Percentiles rank a stretch among this genome's conserved stretches.
Conservation (phyloP, 2,113 vertebrate species). For the Urocitellus parryii region DNA sequence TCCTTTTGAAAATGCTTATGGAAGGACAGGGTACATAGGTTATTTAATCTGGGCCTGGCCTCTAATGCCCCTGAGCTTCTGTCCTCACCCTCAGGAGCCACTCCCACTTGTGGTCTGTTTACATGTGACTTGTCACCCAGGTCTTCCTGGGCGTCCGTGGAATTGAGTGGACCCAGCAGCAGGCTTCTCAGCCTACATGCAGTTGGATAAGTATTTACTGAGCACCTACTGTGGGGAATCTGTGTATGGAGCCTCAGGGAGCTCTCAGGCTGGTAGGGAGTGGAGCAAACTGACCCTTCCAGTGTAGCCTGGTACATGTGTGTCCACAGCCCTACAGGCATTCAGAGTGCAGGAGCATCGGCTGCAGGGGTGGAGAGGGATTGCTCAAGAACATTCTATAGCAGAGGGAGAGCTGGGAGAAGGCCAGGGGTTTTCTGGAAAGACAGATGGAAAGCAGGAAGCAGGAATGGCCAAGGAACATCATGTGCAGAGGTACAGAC, state of each 20-base stretch:
- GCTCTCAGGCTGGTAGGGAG: not conserved
- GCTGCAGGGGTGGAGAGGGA: not conserved
- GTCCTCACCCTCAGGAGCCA: not conserved
- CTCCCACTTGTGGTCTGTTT: not conserved
- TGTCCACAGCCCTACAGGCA: rapidly evolving
- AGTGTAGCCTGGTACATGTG: no score
- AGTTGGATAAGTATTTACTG: not conserved
- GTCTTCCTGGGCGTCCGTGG: not conserved
- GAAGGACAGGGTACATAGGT: not conserved
- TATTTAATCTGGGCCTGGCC: not conserved
- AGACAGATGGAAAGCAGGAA: not conserved
- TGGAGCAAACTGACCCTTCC: rapidly evolving
- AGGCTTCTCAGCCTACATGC: not conserved
- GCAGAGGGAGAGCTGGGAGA: not conserved
- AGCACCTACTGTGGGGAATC: not conserved
- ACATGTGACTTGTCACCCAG: not conserved
- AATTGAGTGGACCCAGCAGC: no score
- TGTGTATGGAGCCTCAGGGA: not conserved
- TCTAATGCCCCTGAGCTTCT: not conserved
- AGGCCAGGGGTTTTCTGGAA: no score
- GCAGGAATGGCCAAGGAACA: not conserved
- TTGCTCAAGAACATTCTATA: not conserved
- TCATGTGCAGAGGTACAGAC: rapidly evolving
- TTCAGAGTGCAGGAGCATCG: not conserved
- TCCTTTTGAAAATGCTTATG: not conserved